These are phyloP conservation scores for Thymelicus lineola DNA, from an alignment of 2,888 invertebrate genomes.

Conservation along the genomic window DNA sequence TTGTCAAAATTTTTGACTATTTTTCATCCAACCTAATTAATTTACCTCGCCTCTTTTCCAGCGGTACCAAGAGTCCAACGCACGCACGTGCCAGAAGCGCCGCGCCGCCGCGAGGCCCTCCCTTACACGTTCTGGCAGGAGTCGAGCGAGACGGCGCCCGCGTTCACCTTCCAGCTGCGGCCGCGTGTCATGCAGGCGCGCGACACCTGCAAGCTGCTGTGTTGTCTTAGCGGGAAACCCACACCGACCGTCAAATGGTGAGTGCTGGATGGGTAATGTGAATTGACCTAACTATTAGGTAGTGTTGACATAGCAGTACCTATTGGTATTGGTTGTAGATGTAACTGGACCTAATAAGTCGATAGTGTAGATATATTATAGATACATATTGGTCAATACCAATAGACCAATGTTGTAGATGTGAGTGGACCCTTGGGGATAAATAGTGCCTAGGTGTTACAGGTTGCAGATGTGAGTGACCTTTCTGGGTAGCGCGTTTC, in stretches of 20 bases:
- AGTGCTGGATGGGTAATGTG: conserved; percentile 37
- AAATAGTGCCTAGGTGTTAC: no score
- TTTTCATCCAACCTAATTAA: not conserved
- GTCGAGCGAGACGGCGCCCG: conserved; percentile 96
- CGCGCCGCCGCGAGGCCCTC: conserved; percentile 91
- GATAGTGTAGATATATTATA: no score
- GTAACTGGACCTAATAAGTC: no score
- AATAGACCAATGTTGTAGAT: no score
- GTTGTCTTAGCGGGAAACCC: conserved; percentile 98
- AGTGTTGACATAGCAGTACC: no score
- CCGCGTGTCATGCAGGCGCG: conserved; percentile 99
- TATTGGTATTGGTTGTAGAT: no score
- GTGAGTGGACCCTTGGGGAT: no score
- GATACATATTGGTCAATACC: no score
- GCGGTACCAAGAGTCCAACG: conserved; percentile 92
- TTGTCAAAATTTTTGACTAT: no score
- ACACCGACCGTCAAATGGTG: conserved; percentile 96
- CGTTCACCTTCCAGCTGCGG: conserved; percentile 98
- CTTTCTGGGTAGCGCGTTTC: no score
- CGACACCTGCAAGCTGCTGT: conserved; percentile 98
- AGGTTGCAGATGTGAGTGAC: no score
- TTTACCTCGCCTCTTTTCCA: conserved; percentile 61
- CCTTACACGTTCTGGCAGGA: conserved; percentile 97
- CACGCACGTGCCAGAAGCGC: conserved; percentile 89
- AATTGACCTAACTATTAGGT: no score